phyloP scores from a whole-genome alignment of 2,113 vertebrate species.

The Nesoenas mayeri region DNA sequence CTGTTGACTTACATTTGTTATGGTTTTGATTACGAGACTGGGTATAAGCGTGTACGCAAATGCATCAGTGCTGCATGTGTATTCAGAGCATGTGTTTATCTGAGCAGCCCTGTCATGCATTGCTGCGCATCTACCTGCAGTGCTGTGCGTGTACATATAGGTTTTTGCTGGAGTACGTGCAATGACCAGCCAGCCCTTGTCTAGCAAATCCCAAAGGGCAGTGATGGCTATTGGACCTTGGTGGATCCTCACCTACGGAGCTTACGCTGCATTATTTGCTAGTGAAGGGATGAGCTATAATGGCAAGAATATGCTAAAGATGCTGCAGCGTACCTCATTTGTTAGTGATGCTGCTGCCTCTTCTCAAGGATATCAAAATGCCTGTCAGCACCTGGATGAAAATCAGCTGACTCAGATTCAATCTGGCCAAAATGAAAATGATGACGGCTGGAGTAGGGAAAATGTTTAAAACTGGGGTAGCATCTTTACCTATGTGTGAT shows the following conservation, averaged over 20 bases:
- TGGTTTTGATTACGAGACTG: neutral
- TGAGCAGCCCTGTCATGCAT: neutral
- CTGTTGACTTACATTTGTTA: neutral
- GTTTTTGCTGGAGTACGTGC: neutral
- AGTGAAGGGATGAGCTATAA: neutral
- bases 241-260: neutral
- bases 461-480: neutral
- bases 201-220: neutral
- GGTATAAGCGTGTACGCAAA: neutral
- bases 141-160: neutral
- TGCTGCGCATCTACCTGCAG: fast-evolving
- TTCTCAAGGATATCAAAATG: constrained; percentile 54
- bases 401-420: constrained; percentile 52
- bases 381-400: constrained; percentile 63
- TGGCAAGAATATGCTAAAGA: constrained; percentile 18
- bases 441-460: neutral
- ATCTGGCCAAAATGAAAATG: constrained; percentile 13
- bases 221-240: neutral
- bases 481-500: neutral
- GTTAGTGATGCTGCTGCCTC: constrained; percentile 10
- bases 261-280: neutral
- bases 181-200: neutral
- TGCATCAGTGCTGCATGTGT: neutral
- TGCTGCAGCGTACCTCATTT: constrained; percentile 34
- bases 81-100: neutral